These are phyloP conservation scores for Acromyrmex heyeri DNA, from an alignment of 1,140 invertebrate species.

Conservation along the genomic window DNA sequence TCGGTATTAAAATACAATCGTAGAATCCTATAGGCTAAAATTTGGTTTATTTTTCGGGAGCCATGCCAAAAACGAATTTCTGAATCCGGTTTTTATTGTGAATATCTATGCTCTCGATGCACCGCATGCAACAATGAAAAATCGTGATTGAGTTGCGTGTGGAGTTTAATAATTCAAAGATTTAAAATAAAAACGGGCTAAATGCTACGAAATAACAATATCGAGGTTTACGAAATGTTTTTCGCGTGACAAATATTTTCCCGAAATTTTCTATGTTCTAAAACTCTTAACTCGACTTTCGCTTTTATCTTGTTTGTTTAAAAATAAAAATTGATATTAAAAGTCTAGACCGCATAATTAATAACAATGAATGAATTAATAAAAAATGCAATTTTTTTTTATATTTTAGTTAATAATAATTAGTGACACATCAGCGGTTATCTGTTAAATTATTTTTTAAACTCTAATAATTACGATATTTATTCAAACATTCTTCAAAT, in stretches of 20 bases:
- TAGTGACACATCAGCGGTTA: neutral
- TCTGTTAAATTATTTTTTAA: neutral
- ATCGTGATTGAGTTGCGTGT: conserved; percentile 12
- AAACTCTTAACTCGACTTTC: neutral
- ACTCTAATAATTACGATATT: neutral
- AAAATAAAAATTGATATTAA: neutral
- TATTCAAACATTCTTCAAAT: neutral
- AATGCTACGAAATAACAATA: conserved; percentile 17
- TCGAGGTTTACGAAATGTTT: neutral
- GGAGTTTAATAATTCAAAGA: conserved; percentile 43
- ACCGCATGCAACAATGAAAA: conserved; percentile 15
- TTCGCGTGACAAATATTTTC: neutral
- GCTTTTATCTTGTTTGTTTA: neutral
- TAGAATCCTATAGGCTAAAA: neutral
- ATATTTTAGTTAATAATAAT: neutral
- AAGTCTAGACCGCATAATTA: neutral
- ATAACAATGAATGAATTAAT: neutral
- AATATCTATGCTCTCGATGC: conserved; percentile 18
- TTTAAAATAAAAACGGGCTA: conserved; percentile 35
- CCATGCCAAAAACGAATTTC: conserved; percentile 7
- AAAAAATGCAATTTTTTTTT: neutral
- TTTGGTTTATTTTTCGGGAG: conserved; percentile 3
- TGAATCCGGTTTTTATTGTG: neutral
- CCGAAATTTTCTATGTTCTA: neutral
- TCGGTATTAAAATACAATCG: conserved; percentile 8